A percentile compares a stretch with the other conserved stretches of the same genome.
These are phyloP conservation scores for Oscheius sp. DNA, from an alignment of 2,888 invertebrate species.

Conservation along the genomic window DNA sequence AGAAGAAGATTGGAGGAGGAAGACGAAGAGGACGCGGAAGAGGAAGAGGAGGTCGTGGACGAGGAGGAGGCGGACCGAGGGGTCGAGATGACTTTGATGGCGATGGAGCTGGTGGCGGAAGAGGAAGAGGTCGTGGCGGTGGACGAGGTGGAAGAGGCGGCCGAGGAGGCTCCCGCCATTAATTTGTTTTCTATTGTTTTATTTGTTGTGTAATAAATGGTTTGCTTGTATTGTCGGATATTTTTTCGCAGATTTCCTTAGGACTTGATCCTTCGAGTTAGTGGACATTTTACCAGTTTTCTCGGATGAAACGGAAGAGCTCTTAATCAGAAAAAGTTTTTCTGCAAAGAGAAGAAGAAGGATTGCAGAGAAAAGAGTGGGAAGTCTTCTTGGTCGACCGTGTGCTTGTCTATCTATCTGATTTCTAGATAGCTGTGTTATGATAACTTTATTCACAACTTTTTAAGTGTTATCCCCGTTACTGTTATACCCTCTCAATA, in stretches of 20 bases:
- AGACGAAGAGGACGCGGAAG: conserved; percentile 40
- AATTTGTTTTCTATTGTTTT: conserved; percentile 1
- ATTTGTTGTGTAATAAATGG: conserved; percentile 1
- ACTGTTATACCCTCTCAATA: not conserved
- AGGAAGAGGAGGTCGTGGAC: conserved; percentile 38
- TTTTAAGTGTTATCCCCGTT: no score
- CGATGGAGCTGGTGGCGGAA: conserved; percentile 2
- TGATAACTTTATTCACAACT: no score
- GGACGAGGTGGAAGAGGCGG: conserved; percentile 31
- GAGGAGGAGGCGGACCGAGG: conserved; percentile 35
- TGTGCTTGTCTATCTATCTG: no score
- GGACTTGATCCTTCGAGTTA: not conserved
- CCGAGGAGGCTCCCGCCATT: conserved; percentile 21
- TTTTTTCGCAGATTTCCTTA: conserved; percentile 1
- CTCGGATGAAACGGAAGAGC: no score
- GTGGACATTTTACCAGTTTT: no score
- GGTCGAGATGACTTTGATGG: conserved; percentile 18
- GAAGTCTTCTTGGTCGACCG: no score
- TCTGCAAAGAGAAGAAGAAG: no score
- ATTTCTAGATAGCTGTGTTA: no score
- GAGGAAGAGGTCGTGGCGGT: not conserved
- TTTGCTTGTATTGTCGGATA: not conserved
- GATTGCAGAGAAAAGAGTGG: no score
- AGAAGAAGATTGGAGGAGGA: conserved; percentile 38
- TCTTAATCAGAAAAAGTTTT: no score